These are phyloP conservation scores for Macroramphosus scolopax DNA, from an alignment of 2,797 vertebrate species.

Conservation along the genomic window DNA sequence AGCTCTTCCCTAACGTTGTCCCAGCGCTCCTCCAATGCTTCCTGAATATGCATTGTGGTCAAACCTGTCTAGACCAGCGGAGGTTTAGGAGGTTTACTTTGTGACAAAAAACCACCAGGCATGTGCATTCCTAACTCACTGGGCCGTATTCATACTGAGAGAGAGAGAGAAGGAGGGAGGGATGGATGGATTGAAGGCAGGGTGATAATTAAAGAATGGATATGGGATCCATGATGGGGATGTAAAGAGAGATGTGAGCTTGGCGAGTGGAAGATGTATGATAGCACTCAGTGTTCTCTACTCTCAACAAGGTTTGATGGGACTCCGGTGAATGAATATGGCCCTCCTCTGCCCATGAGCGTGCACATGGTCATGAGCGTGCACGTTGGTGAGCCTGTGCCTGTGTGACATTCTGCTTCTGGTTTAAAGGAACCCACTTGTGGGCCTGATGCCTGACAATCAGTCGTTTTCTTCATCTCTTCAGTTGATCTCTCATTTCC, in stretches of 20 bases:
- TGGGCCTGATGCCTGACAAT: conserved; percentile 72
- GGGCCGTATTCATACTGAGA: conserved; percentile 74
- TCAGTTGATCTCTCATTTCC: conserved; percentile 30
- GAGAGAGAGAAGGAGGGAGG: conserved; percentile 15
- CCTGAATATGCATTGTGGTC: conserved; percentile 49
- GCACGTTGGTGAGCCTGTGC: conserved; percentile 70
- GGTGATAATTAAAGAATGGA: conserved; percentile 38
- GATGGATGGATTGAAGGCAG: conserved; percentile 43
- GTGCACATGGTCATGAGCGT: conserved; percentile 70
- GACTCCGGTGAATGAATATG: conserved; percentile 77
- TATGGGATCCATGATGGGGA: conserved; percentile 36
- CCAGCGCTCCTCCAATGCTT: conserved; percentile 55
- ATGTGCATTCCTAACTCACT: conserved; percentile 69
- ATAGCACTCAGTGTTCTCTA: conserved; percentile 3
- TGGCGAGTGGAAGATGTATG: conserved; percentile 15
- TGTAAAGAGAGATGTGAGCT: conserved; percentile 33
- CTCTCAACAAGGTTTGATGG: conserved; percentile 29
- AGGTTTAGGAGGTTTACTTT: conserved; percentile 72
- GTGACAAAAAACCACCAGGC: conserved; percentile 59
- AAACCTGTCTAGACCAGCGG: conserved; percentile 69
- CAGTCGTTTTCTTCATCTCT: conserved; percentile 49
- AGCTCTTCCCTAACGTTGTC: conserved; percentile 50
- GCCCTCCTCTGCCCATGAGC: conserved; percentile 70
- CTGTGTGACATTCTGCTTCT: conserved; percentile 76
- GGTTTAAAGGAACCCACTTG: conserved; percentile 79